Conservation (phyloP, 2,888 invertebrate species). For the Lasius fuliginosus region DNA sequence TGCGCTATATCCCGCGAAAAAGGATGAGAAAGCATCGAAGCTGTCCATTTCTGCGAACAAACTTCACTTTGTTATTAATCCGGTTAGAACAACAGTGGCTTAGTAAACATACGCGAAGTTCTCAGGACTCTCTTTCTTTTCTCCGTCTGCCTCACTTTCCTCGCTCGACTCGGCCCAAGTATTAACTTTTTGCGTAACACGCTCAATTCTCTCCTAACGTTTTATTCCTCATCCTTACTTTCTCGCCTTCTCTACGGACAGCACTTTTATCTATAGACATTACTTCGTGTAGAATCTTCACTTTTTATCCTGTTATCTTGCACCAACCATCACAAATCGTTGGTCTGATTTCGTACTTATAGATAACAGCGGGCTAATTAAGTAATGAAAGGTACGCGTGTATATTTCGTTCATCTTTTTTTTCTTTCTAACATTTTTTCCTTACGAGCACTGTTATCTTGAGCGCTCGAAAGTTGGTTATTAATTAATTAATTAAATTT, state of each 20-base stretch:
- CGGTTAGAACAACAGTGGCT: slow-evolving; percentile 67
- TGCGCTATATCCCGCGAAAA: slow-evolving; percentile 59
- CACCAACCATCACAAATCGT: slow-evolving; percentile 36
- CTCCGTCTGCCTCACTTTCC: slow-evolving; percentile 35
- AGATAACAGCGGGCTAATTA: slow-evolving; percentile 1
- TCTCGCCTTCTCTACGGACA: slow-evolving; percentile 21
- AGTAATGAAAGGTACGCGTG: slow-evolving; percentile 13
- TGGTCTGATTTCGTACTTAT: slow-evolving; percentile 42
- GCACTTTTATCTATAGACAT: slow-evolving; percentile 37
- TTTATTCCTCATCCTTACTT: slow-evolving; percentile 34
- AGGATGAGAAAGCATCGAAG: slow-evolving; percentile 63
- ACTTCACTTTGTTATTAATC: slow-evolving; percentile 78
- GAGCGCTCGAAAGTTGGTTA: neutral
- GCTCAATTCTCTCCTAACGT: slow-evolving; percentile 39
- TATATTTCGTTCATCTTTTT: neutral
- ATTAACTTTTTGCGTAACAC: slow-evolving; percentile 55
- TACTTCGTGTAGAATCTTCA: slow-evolving; percentile 19
- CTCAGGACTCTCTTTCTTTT: slow-evolving; percentile 42
- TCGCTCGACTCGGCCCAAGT: slow-evolving; percentile 53
- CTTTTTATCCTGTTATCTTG: slow-evolving; percentile 37
- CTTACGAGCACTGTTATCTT: neutral
- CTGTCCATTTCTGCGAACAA: slow-evolving; percentile 71
- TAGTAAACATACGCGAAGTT: slow-evolving; percentile 73
- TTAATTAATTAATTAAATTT: neutral
- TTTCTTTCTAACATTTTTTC: neutral